Evolutionary conservation across 2,888 invertebrate genomes (phyloP), one percentile per base, ranked within the genome.

Genomic region (Drosophila formosana): DNA sequence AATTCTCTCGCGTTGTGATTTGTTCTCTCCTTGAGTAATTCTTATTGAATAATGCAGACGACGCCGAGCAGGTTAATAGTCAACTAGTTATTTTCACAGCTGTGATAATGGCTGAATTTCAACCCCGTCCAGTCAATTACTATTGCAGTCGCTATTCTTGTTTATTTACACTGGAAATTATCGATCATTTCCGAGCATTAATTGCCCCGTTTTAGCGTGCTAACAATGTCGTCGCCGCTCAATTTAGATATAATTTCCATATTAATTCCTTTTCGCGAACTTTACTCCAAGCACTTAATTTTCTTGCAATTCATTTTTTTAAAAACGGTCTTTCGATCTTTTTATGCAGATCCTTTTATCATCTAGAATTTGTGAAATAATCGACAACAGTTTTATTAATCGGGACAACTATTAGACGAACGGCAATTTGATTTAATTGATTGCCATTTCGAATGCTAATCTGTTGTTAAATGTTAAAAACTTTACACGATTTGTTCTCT

Each of bases 381-480:
- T 50, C 18, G 8, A 23, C 23, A 18, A 23, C 11, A 32, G 3
- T 0, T 34, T n/a, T n/a, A 52, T 52, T 13, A 26, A 8, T 13
- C 23, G 4, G n/a, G 25, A 23, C 25, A 25, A n/a, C 41, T 30
- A 6, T 6, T 18, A 43, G 30, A 32, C 30, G 8, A 8, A 43
- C 23, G 9, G 30, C 32, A 32, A 43, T 55, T 55, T 53, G 3
- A 53, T 41, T 55, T 37, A 61, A 74, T 72, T 26, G 55, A 32
- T 39, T 60, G 37, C 13, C 23, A 53, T 11, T 34, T 43, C 23
- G 23, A 49, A 13, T 13, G 53, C 18, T 11, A 52, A 53, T 39
- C 74, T 58, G 45, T 23, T 25, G 18, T 51, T 55, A 45, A 34
- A 52, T 45, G 37, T 25, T 45, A 47, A 46, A 34, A 30, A 5